Conservation (phyloP, 2,888 invertebrate genomes). For the Spicauda simplicius region DNA sequence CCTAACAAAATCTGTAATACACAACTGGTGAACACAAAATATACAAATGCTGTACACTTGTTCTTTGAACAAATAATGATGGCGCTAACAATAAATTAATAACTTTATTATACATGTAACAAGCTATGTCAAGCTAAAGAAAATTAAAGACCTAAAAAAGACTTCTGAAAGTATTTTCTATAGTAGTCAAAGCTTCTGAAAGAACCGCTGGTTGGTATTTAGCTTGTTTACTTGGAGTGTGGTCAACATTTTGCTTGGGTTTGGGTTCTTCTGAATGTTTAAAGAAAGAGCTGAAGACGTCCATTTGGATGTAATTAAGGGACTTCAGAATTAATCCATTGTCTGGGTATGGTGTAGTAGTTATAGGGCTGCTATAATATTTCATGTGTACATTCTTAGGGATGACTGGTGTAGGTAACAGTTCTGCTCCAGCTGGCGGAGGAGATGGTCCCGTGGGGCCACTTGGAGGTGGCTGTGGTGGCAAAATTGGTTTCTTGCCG, state of each 20-base stretch:
- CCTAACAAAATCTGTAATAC: conserved; percentile 1
- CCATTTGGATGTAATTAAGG: conserved; percentile 80
- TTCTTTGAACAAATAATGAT: conserved; percentile 40
- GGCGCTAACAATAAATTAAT: conserved; percentile 41
- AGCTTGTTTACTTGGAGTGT: conserved; percentile 47
- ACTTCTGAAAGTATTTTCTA: conserved; percentile 77
- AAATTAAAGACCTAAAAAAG: conserved; percentile 60
- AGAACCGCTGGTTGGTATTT: conserved; percentile 63
- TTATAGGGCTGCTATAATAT: conserved; percentile 45
- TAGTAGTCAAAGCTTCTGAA: conserved; percentile 66
- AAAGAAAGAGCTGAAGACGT: conserved; percentile 75
- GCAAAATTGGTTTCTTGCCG: conserved; percentile 55
- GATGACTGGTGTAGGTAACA: conserved; percentile 38
- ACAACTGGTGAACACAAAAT: conserved; percentile 9
- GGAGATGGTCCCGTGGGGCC: conserved; percentile 42
- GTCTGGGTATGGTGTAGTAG: conserved; percentile 72
- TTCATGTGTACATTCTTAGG: conserved; percentile 44
- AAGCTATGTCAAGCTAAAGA: neutral
- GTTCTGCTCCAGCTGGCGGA: conserved; percentile 43
- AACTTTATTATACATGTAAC: conserved; percentile 34
- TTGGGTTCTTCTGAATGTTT: conserved; percentile 50
- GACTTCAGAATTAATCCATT: conserved; percentile 75
- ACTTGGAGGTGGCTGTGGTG: conserved; percentile 47
- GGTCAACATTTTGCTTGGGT: conserved; percentile 48
- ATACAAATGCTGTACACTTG: conserved; percentile 29